These are phyloP conservation scores for Erethizon dorsatum DNA, from an alignment of 2,797 vertebrate species.

Conservation along the genomic window DNA sequence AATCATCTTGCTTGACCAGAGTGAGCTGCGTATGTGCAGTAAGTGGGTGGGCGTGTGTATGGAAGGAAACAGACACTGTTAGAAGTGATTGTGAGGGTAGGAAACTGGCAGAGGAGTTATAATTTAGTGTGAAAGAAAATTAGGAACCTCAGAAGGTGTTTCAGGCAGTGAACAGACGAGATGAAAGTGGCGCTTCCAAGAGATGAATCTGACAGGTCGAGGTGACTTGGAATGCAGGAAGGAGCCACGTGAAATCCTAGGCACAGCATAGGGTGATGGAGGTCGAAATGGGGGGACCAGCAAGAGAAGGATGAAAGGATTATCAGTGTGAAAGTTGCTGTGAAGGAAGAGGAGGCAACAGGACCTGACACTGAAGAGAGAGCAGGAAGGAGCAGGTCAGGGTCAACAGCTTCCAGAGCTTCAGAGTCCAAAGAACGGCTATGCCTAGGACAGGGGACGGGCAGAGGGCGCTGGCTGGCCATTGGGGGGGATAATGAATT, in stretches of 20 bases:
- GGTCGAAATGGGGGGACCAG: background rate
- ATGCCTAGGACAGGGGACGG: background rate
- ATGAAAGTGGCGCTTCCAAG: slow-evolving; percentile 13
- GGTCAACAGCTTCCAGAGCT: background rate
- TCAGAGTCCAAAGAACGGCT: background rate
- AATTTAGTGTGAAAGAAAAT: slow-evolving; percentile 43
- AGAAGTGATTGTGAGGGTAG: slow-evolving; percentile 10
- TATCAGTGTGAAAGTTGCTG: background rate
- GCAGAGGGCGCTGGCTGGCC: slow-evolving; percentile 39
- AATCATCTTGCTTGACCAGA: slow-evolving; percentile 19
- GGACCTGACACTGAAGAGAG: slow-evolving; percentile 18
- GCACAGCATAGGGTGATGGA: background rate
- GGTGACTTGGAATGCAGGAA: background rate
- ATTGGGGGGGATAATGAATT: background rate
- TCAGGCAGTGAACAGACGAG: background rate
- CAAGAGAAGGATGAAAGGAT: background rate
- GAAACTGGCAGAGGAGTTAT: slow-evolving; percentile 17
- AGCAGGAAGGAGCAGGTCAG: background rate
- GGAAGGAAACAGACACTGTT: background rate
- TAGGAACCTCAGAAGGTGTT: background rate
- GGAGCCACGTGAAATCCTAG: background rate
- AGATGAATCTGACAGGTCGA: background rate
- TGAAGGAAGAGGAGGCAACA: background rate
- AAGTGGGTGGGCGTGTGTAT: background rate
- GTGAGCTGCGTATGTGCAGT: background rate